Evolutionary conservation across 2,797 vertebrate genomes (phyloP), one percentile per base, ranked within the genome.

Genomic region (Chelonia mydas): DNA sequence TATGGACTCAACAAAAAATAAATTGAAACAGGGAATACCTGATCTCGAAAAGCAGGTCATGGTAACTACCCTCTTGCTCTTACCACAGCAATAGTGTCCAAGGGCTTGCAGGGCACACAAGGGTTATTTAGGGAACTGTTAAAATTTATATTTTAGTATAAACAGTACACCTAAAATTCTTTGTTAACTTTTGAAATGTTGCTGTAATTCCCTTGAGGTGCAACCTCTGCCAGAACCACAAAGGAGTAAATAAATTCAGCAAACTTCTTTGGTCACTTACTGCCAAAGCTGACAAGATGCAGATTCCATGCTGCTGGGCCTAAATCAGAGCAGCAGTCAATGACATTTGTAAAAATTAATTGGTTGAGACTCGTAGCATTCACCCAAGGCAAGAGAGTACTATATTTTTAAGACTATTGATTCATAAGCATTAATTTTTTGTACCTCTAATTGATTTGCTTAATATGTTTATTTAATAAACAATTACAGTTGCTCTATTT

Each of bases 401-500:
- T 16, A 41, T 50, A 84, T 19, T 87, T 86, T 76, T n/a, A 81
- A 76, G 90, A 79, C 41, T 23, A 59, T 6, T 0, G 0, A 37
- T 87, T 92, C 89, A 19, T 86, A 74, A 79, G 45, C 37, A 0
- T 68, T 81, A 13, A 2, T 4, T 68, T 78, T 91, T 83, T 88
- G 68, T 79, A 86, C 87, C 33, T 54, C 5, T n/a, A 37, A 31
- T 19, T 90, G 28, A 81, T 88, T 0, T 88, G 95, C 17, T 51
- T n/a, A 0, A 77, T 65, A 51, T 23, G 16, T 27, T 84, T 88
- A 17, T 57, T 61, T 81, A 51, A 49, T 88, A 85, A 54, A 50
- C 77, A 61, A 90, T 95, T 91, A 51, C 87, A 59, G 31, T 81
- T 59, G 61, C 49, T 95, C 87, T 55, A 83, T 54, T 95, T 41